Percentiles rank a stretch among this genome's conserved stretches.
phyloP scores from a whole-genome alignment of 2,797 vertebrate species.

The Poeciliopsis presidionis region DNA sequence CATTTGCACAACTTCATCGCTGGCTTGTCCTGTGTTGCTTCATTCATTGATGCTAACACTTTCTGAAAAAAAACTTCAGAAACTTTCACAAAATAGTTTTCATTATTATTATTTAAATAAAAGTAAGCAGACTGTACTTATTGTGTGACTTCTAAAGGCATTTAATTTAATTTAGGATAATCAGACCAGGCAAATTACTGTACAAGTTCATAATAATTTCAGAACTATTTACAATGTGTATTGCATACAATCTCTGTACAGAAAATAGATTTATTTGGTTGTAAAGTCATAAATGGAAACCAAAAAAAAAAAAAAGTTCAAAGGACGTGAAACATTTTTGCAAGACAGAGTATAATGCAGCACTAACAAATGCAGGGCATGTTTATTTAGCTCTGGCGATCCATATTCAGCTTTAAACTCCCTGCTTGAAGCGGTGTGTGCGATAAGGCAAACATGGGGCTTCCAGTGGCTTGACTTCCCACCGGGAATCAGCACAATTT shows the following conservation, averaged over 20 bases:
- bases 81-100: neutral
- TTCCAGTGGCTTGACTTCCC: slow-evolving; percentile 41
- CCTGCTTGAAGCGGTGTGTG: slow-evolving; percentile 34
- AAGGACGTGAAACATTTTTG: neutral
- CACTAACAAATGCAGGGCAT: slow-evolving; percentile 24
- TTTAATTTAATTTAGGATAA: neutral
- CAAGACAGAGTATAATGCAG: slow-evolving; percentile 32
- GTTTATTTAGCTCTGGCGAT: slow-evolving; percentile 31
- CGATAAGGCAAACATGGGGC: slow-evolving; percentile 54
- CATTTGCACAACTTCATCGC: neutral
- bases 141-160: neutral
- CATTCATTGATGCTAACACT: neutral
- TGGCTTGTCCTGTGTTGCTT: neutral
- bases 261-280: neutral
- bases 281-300: neutral
- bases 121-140: neutral
- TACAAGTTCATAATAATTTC: neutral
- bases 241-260: neutral
- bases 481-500: slow-evolving; percentile 64
- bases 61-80: too few species aligned
- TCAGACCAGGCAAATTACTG: neutral
- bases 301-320: neutral
- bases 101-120: neutral
- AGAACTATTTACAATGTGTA: neutral
- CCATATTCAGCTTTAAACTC: slow-evolving; percentile 36